Evolutionary conservation across 1,140 invertebrate genomes (phyloP), one percentile per base, ranked within the genome.

Genomic region (Pentalonia nigronervosa): DNA sequence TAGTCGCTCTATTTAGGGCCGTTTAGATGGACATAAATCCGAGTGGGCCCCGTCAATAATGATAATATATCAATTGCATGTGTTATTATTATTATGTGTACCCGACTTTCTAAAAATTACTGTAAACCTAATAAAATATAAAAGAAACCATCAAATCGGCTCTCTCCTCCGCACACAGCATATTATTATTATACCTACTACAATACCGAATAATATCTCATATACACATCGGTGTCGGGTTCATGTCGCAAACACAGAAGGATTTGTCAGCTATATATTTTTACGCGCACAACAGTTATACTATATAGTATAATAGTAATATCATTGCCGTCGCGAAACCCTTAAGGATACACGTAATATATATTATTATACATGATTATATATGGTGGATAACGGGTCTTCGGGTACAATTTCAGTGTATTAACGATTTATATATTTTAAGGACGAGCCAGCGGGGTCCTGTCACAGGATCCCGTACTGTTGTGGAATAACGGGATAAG

Each of bases 51-150:
- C 60, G 60, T 76, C n/a, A 2, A 76, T 17, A 76, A 76, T 76
- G n/a, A 76, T 76, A 76, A 76, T 34, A 76, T 34, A 76, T 76
- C 23, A 30, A 45, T 9, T 30, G 25, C 84, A 7, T 23, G 9
- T 86, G 30, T 83, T 9, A 41, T 36, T 83, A 41, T 84, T 23
- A 84, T 84, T 11, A 25, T 25, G 9, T 41, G 83, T 84, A 76
- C 34, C 47, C 21, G 89, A 36, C 90, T 91, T 91, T 91, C 90
- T 91, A 91, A 91, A 91, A 91, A 67, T 91, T 50, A 30, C 83
- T 23, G 83, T 25, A 86, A 25, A 11, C 21, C 45, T 1, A 23
- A 53, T 76, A 67, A 0, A 67, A 11, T 67, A 76, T n/a, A 76
- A 76, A n/a, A 17, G 60, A n/a, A 34, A 76, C 60, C 60, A 34